Base-by-base conservation (phyloP, 2,113 vertebrate genomes). In the Cyanoliseus patagonus region DNA sequence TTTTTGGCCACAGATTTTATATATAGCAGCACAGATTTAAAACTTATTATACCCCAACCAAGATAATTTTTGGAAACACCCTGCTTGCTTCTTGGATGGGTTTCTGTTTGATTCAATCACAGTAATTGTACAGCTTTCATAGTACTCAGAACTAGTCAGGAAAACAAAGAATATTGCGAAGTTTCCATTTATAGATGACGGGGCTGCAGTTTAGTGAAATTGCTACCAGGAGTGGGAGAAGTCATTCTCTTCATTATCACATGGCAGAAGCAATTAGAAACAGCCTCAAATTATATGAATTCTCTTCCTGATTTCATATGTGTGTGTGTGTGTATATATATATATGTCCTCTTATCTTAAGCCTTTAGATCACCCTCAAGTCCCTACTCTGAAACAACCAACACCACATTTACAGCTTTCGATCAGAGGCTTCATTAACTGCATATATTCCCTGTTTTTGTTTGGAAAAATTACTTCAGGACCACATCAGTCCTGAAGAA, bases 1-100 rank as follows among this genome's bases (percentile, higher is more conserved):
- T 62, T 91, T 95, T 63, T 94, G 12, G 63, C 88, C 84, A 86
- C 85, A 92, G 47, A 79, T 94, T 90, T 95, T 91, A 96, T 92
- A 94, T 95, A 94, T 84, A 96, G 70, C 82, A 88, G 39, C 69
- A 96, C 1, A 0, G 62, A 94, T 67, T 96, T 86, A 73, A 88
- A 88, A 87, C 94, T 77, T 81, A 73, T 52, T 92, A 88, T 96
- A 93, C 51, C 27, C 90, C 12, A 1, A 88, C 61, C 15, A 95
- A 46, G 35, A 77, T 33, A 28, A 37, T 72, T 95, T 92, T 86
- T 89, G 81, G 88, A 96, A 96, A 92, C 83, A 92, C 31, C 70
- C 86, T 86, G 20, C 88, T 83, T 87, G 63, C 74, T 84, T 94
- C 63, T 92, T 91, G 63, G 75, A 92, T 88, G 44, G 11, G 49